Evolutionary conservation across 1,140 invertebrate genomes (phyloP).

Genomic region (Orchesella cincta): DNA sequence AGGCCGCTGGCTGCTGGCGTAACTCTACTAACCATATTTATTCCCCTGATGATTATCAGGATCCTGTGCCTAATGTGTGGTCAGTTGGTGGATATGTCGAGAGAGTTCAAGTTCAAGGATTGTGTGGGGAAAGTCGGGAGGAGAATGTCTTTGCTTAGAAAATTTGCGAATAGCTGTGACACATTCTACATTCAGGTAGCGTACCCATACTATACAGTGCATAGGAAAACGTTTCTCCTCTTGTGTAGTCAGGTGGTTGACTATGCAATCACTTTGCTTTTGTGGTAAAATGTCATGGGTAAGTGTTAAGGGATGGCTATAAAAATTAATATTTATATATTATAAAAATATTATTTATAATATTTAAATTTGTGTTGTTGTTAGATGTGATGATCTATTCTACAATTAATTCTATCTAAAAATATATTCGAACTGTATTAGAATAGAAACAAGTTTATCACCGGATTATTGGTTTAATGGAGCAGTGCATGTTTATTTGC

Average conservation of each 20-base stretch:
- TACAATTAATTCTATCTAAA: too few relatives aligned
- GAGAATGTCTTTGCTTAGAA: background rate
- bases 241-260: background rate
- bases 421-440: too few relatives aligned
- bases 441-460: too few relatives aligned
- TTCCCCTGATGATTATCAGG: background rate
- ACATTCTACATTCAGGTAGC: slow-evolving; percentile 1
- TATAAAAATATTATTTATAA: too few relatives aligned
- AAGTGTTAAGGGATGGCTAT: too few relatives aligned
- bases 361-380: too few relatives aligned
- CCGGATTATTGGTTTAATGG: too few relatives aligned
- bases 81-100: background rate
- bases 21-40: background rate
- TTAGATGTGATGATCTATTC: too few relatives aligned
- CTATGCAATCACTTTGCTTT: too few relatives aligned
- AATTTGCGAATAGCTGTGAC: background rate
- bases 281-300: too few relatives aligned
- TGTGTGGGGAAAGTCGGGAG: background rate
- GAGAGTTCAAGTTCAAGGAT: background rate
- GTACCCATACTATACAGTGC: background rate
- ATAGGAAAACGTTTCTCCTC: background rate
- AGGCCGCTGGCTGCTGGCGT: background rate
- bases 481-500: too few relatives aligned
- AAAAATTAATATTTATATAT: too few relatives aligned
- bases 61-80: background rate